Percentiles rank a stretch among this genome's conserved stretches.
Evolutionary conservation across 37 sponge, comb jelly and placozoan species (phyloP).

Genomic region (Axinella damicornis): DNA sequence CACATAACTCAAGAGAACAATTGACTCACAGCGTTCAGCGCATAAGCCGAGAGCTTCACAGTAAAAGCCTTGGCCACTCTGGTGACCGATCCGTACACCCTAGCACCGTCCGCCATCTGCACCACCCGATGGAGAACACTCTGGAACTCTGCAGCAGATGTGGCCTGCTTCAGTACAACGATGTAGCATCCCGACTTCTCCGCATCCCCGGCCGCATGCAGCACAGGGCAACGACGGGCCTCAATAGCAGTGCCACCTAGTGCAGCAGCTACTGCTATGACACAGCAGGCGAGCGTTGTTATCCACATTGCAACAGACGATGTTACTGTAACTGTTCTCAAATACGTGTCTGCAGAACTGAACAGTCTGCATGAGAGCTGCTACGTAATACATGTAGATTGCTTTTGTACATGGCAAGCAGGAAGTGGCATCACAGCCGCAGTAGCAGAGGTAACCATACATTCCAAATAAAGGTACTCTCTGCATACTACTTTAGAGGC

Average conservation of each 20-base stretch:
- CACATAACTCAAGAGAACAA: not conserved
- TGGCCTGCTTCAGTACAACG: constrained; percentile 46
- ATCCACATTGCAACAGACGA: no score
- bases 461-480: not conserved
- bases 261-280: not conserved
- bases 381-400: no score
- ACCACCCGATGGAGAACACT: not conserved
- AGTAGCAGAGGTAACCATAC: no score
- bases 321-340: no score
- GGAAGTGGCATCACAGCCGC: not conserved
- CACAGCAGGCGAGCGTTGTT: not conserved
- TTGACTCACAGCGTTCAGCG: constrained; percentile 39
- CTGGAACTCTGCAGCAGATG: constrained; percentile 4
- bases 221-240: constrained; percentile 38
- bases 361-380: no score
- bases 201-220: constrained; percentile 28
- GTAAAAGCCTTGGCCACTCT: constrained; percentile 55
- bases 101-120: constrained; percentile 1
- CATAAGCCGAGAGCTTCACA: constrained; percentile 32
- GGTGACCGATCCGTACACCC: constrained; percentile 35
- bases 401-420: not conserved
- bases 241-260: not conserved
- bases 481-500: no score
- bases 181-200: constrained; percentile 63
- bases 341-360: no score